Base-by-base conservation (phyloP, 2,888 invertebrate genomes). In the Oligia fasciuncula region DNA sequence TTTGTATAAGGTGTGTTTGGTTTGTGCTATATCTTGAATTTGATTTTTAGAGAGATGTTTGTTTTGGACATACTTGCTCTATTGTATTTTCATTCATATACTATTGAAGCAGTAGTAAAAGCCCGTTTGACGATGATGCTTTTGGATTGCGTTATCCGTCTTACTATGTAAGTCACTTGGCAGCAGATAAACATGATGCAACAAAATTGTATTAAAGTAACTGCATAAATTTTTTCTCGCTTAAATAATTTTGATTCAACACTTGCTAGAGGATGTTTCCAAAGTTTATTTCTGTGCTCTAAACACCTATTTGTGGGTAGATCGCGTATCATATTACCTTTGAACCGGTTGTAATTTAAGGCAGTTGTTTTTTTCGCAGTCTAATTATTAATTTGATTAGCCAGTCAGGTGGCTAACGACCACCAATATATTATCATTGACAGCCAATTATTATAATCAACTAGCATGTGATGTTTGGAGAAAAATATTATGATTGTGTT, bases 401-500 rank as follows among this genome's bases (percentile, higher is more conserved):
- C 73, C 80, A 80, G 80, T 79, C 85, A 80, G 87, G 85, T 84
- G 81, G 76, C 76, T 73, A 69, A 66, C 78, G 62, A 76, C 63
- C 75, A 70, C 63, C 75, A 70, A 74, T 86, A 75, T 76, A 73
- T 73, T 77, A 80, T 73, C 65, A 84, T 84, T 80, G 84, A 79
- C 80, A 80, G 65, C 57, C 80, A 80, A 84, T 89, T 89, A 84
- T 88, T 84, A 75, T 84, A 86, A 87, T 84, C 51, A 71, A 69
- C 60, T 63, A 75, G 51, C 73, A 68, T 63, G 67, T 75, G 66
- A 72, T 79, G 49, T 79, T 79, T 54, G 49, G n/a, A 78, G 73
- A 75, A 79, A 82, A 72, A 73, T 72, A 40, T 72, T 60, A 62
- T 35, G 35, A 29, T 29, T 35, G 54, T 35, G 40, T 69, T 65